Evolutionary conservation across 2,888 invertebrate genomes (phyloP).

Genomic region (Polymixis flavicincta): DNA sequence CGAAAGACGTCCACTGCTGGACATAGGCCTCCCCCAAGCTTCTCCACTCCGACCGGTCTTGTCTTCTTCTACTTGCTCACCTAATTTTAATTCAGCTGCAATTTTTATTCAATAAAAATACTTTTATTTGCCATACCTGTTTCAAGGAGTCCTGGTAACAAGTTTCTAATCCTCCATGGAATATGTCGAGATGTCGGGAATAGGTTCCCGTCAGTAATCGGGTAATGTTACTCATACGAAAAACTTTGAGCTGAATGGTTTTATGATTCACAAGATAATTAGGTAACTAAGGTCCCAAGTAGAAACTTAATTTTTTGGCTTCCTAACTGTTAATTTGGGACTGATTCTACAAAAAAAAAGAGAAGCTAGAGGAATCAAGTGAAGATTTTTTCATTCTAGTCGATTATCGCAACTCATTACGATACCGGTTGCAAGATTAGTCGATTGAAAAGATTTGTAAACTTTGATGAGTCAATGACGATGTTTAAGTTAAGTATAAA

Average conservation of each 20-base stretch:
- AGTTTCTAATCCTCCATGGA: too few species aligned
- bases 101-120: too few species aligned
- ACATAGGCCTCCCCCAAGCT: too few species aligned
- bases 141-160: not conserved
- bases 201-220: too few species aligned
- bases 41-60: too few species aligned
- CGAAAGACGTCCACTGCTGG: too few species aligned
- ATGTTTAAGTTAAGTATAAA: conserved; percentile 38
- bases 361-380: not conserved
- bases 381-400: too few species aligned
- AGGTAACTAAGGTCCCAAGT: not conserved
- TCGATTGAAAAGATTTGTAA: conserved; percentile 40
- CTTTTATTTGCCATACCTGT: not conserved
- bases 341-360: not conserved
- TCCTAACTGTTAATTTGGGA: not conserved
- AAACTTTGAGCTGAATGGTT: not conserved
- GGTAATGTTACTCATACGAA: not conserved
- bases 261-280: not conserved
- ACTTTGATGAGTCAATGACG: conserved; percentile 34
- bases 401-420: conserved; percentile 40
- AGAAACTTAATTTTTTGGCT: not conserved
- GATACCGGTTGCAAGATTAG: conserved; percentile 43
- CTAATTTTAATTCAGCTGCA: too few species aligned
- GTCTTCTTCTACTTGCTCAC: not conserved
- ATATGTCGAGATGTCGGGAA: not conserved